Evolutionary conservation across 2,797 vertebrate genomes (phyloP).

Genomic region (Rhinogobio ventralis): DNA sequence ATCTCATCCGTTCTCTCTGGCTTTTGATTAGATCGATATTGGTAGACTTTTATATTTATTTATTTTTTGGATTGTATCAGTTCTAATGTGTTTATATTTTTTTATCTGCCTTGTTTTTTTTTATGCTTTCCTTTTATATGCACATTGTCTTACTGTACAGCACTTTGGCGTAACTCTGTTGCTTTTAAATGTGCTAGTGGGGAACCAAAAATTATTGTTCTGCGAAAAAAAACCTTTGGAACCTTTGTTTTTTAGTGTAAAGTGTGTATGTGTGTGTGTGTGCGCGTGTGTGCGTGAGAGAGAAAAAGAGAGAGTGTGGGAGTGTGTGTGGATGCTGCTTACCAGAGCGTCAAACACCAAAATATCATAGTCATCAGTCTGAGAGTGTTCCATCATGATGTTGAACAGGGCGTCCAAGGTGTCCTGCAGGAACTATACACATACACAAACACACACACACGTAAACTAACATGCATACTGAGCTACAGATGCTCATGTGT

Average conservation of each 20-base stretch:
- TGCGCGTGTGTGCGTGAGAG: not conserved
- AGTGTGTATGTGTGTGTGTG: no score
- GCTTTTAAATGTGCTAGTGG: no score
- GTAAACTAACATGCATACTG: slow-evolving; percentile 5
- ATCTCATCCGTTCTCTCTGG: no score
- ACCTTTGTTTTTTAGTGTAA: not conserved
- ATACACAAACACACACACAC: slow-evolving; percentile 35
- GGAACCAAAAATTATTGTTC: not conserved
- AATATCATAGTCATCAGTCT: slow-evolving; percentile 93
- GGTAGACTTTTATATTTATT: no score
- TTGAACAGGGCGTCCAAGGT: slow-evolving; percentile 97
- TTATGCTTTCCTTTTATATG: no score
- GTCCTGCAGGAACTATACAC: slow-evolving; percentile 91
- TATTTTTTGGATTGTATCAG: no score
- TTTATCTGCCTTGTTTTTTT: no score
- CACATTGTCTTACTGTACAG: no score
- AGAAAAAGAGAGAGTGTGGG: no score
- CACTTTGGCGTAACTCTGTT: no score
- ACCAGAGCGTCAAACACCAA: slow-evolving; percentile 98
- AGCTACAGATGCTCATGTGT: slow-evolving; percentile 25
- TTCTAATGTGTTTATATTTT: no score
- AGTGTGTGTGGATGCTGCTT: slow-evolving; percentile 66
- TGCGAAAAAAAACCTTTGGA: not conserved
- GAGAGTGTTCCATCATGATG: slow-evolving; percentile 99
- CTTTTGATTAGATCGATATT: no score